phyloP scores from a whole-genome alignment of 2,888 invertebrate species.

The Temnothorax rugatulus region DNA sequence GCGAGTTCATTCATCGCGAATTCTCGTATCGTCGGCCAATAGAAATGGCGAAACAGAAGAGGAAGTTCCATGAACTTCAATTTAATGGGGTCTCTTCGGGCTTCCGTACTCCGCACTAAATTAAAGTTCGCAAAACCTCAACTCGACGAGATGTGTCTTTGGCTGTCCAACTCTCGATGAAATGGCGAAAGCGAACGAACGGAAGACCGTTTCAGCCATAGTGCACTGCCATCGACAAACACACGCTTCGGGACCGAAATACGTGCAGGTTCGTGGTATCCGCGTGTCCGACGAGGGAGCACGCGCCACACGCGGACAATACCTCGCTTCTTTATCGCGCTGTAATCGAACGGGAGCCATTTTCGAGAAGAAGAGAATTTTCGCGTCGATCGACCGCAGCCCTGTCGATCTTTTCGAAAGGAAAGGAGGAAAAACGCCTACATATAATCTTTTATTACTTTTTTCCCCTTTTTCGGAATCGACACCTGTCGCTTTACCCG shows the following conservation, averaged over 20 bases:
- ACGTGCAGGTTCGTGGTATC: constrained; percentile 37
- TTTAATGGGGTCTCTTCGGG: constrained; percentile 25
- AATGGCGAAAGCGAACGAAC: constrained; percentile 49
- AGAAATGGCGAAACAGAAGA: not conserved
- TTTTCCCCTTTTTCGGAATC: not conserved
- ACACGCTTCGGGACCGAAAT: constrained; percentile 53
- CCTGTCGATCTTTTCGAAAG: not conserved
- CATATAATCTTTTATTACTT: not conserved
- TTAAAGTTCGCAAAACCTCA: constrained; percentile 59
- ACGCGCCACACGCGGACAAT: constrained; percentile 31
- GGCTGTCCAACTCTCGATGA: constrained; percentile 41
- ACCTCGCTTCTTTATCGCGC: not conserved
- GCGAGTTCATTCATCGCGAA: not conserved
- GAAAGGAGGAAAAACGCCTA: not conserved
- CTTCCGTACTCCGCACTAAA: constrained; percentile 32
- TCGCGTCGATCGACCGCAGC: not conserved
- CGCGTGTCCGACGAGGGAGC: constrained; percentile 22
- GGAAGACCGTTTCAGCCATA: constrained; percentile 52
- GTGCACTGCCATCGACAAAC: constrained; percentile 44
- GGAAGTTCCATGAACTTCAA: constrained; percentile 1
- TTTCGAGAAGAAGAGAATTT: constrained; percentile 8
- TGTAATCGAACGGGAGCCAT: constrained; percentile 1
- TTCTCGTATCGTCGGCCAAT: not conserved
- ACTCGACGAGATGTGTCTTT: constrained; percentile 22
- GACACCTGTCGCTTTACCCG: constrained; percentile 37